phyloP scores from a whole-genome alignment of 2,113 vertebrate species.

The Oncorhynchus nerka region DNA sequence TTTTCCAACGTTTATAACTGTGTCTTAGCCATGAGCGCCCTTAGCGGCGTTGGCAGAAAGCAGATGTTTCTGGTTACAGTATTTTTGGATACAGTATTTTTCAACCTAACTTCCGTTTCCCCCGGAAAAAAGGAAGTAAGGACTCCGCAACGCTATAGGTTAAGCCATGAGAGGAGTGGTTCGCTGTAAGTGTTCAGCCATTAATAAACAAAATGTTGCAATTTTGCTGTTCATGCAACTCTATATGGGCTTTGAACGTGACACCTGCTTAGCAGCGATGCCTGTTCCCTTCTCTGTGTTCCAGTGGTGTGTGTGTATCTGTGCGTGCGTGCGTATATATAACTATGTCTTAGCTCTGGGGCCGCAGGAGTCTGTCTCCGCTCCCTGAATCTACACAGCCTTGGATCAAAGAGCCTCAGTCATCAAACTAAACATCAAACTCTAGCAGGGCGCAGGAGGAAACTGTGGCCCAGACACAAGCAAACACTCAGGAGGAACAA shows the following conservation, averaged over 20 bases:
- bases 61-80: too few species aligned
- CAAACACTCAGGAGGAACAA: not conserved
- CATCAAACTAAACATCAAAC: slow-evolving; percentile 59
- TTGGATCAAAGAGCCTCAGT: slow-evolving; percentile 60
- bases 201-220: not conserved
- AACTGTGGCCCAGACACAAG: slow-evolving; percentile 39
- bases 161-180: not conserved
- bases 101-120: too few species aligned
- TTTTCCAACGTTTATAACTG: not conserved
- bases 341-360: slow-evolving; percentile 21
- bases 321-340: slow-evolving; percentile 7
- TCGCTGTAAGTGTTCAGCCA: not conserved
- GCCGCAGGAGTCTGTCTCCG: slow-evolving; percentile 26
- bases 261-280: slow-evolving; percentile 2
- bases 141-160: too few species aligned
- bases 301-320: not conserved
- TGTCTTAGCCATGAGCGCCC: not conserved
- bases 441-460: slow-evolving; percentile 21
- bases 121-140: too few species aligned
- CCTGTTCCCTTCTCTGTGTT: not conserved
- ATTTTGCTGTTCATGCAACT: too few species aligned
- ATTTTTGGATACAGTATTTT: too few species aligned
- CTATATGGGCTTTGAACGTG: not conserved
- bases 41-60: too few species aligned
- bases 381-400: slow-evolving; percentile 45